Base-by-base conservation (phyloP, 2,797 vertebrate genomes). In the Tangara arthus region DNA sequence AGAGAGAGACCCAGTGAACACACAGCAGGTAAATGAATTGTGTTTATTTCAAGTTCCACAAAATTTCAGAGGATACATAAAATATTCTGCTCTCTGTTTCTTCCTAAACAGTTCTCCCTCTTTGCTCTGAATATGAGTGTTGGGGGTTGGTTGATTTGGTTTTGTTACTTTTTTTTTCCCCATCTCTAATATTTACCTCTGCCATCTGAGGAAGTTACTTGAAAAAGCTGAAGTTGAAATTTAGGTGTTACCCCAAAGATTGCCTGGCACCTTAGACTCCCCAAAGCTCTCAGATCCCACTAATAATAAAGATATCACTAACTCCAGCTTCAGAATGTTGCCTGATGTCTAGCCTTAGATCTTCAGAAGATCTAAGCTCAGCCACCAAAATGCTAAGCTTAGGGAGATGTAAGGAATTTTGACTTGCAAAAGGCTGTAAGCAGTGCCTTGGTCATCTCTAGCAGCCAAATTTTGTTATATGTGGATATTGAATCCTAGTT, bases 21-120 rank as follows among this genome's bases (percentile, higher is more conserved):
- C 81, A 60, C 85, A 63, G 71, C 89, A 94, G 95, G 95, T 95
- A 95, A 94, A 30, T 34, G 22, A 70, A 15, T 34, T 64, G 41
- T 24, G 4, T n/a, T 87, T 50, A 28, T 37, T 50, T 56, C 57
- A 37, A 32, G 32, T 69, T 83, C 26, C 7, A n/a, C 20, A 47
- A 47, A 30, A 42, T 68, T 5, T 23, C 22, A 15, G 39, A 65
- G 26, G 11, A 8, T 59, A 6, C 9, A 7, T 69, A 11, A 27
- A 44, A 18, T 42, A 15, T 7, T 68, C 23, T 87, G 37, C 18
- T 57, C 8, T 73, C 57, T 6, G 1, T 52, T 81, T 64, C 17
- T 69, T 79, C 32, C 28, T 52, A 60, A 82, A 49, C 12, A 24
- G 15, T 91, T 87, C 13, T 22, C 3, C 19, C 5, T 32, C 7